Conservation (phyloP, 2,113 vertebrate species). For the Oryzias curvinotus region DNA sequence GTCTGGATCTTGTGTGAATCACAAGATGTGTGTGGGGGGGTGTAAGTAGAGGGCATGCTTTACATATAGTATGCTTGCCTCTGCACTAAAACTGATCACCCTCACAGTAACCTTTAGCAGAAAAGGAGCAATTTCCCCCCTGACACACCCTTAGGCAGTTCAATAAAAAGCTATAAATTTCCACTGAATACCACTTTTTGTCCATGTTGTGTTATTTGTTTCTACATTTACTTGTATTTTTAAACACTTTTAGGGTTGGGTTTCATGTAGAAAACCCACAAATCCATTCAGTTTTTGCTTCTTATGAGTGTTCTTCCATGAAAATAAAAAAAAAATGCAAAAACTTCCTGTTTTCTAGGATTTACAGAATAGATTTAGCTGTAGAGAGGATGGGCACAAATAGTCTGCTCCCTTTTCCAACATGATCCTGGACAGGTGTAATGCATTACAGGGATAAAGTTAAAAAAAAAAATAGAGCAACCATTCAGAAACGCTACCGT, state of each 20-base stretch:
- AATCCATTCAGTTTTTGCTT: constrained; percentile 14
- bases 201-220: background rate
- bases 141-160: constrained; percentile 25
- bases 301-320: constrained; percentile 6
- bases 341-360: constrained; percentile 25
- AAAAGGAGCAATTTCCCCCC: constrained; percentile 17
- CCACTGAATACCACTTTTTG: background rate
- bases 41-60: constrained; percentile 32
- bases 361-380: constrained; percentile 31
- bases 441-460: background rate
- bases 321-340: background rate
- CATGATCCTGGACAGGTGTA: constrained; percentile 5
- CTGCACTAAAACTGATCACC: constrained; percentile 54
- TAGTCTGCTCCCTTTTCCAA: constrained; percentile 17
- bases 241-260: constrained; percentile 8
- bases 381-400: constrained; percentile 23
- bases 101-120: constrained; percentile 55
- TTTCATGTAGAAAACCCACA: constrained; percentile 3
- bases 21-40: constrained; percentile 36
- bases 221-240: background rate
- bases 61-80: constrained; percentile 60
- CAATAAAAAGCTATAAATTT: constrained; percentile 30
- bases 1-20: constrained; percentile 62
- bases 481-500: background rate
- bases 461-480: background rate